Evolutionary conservation across 1,140 invertebrate genomes (phyloP).

Genomic region (Mercenaria mercenaria): DNA sequence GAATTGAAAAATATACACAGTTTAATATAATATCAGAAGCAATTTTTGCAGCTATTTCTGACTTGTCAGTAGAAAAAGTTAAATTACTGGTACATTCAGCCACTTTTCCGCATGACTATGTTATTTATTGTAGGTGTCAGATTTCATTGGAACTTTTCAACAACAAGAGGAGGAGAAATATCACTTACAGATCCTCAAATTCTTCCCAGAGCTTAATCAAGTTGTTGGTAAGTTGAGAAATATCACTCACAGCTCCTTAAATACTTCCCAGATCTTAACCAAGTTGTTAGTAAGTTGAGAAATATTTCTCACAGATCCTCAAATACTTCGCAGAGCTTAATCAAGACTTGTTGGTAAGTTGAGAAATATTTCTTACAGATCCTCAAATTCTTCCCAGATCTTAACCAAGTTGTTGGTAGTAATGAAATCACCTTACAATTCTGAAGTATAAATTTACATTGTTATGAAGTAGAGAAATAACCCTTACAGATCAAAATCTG

Average conservation of each 20-base stretch:
- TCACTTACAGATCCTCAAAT: conserved; percentile 83
- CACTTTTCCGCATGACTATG: no score
- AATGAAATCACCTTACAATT: no score
- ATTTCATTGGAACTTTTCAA: conserved; percentile 85
- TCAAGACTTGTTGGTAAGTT: conserved; percentile 82
- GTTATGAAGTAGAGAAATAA: no score
- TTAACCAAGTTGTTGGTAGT: conserved; percentile 84
- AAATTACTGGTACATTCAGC: no score
- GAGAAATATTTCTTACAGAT: conserved; percentile 84
- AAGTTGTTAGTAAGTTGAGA: not conserved
- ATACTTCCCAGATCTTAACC: conserved; percentile 44
- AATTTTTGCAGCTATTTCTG: no score
- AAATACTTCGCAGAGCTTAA: conserved; percentile 84
- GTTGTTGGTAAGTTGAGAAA: conserved; percentile 81
- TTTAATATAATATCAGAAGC: no score
- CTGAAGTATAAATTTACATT: no score
- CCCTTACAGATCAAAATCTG: no score
- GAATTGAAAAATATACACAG: no score
- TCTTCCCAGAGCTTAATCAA: conserved; percentile 83
- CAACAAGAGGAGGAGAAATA: conserved; percentile 84
- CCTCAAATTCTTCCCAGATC: conserved; percentile 83
- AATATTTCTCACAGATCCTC: no score
- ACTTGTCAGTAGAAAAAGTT: no score
- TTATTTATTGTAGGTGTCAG: conserved; percentile 83
- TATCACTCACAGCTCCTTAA: no score